Base-by-base conservation (phyloP, 2,797 vertebrate genomes). In the Galaxias olidus region DNA sequence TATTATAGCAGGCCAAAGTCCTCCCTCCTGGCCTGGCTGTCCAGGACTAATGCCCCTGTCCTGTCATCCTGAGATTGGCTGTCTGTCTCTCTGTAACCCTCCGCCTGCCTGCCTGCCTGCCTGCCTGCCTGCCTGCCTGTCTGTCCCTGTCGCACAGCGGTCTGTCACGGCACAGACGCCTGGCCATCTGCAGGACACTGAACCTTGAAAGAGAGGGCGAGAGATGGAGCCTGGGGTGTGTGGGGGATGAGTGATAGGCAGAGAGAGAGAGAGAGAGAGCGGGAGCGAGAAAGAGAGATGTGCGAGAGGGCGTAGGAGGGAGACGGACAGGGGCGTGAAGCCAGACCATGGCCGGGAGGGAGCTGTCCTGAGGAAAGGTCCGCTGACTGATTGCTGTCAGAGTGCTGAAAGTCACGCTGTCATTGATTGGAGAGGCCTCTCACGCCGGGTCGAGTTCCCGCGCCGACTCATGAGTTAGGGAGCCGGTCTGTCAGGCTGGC, bases 321-420 rank as follows among this genome's bases (percentile, higher is more conserved):
- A 44, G 46, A 66, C 3, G n/a, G 18, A 42, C 40, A 19, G 11
- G 40, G 57, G 41, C 19, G 18, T 19, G 52, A 55, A 57, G 60
- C 18, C n/a, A 45, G 48, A 19, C 18, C 30, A 18, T 40, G 57
- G 18, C 55, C 46, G 42, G 45, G 59, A 56, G 40, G 15, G 41
- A 49, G 69, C 12, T 41, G 53, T 48, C 63, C 49, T 66, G 62
- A 66, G 52, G 59, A 65, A 65, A 56, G 47, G 18, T 45, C 42
- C 41, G 13, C 59, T 58, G 63, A 61, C 52, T 66, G 70, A 72
- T 58, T 63, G 59, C 57, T 50, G 54, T 51, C 64, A 40, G 19
- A 52, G 54, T 19, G 56, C n/a, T 66, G 53, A 50, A 57, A 51
- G 63, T 58, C 53, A 43, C 15, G 20, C 12, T 50, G 59, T 44